Percentiles rank a stretch among this genome's conserved stretches.
Conservation (phyloP, 2,113 vertebrate species). For the Brachypteracias leptosomus region DNA sequence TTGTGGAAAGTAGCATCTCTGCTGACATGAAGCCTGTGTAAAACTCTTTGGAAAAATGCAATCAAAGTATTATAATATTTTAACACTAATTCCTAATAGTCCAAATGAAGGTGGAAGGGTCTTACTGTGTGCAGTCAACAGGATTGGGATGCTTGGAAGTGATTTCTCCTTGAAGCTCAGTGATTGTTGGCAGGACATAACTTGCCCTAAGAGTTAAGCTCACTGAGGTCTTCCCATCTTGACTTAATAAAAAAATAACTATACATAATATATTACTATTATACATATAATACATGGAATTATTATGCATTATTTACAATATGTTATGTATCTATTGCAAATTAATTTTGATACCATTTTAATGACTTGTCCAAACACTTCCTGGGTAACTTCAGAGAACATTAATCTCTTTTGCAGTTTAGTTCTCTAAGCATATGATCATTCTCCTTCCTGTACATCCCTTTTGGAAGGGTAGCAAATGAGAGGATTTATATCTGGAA, state of each 20-base stretch:
- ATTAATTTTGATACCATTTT: background rate
- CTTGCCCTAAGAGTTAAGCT: background rate
- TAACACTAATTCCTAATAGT: background rate
- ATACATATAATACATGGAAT: too few relatives aligned
- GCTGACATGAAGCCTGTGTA: background rate
- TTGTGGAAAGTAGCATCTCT: background rate
- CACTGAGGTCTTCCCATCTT: background rate
- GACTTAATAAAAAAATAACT: background rate
- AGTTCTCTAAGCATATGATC: background rate
- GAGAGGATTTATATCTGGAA: background rate
- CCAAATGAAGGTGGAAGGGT: background rate
- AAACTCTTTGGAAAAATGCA: background rate
- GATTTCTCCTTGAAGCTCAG: background rate
- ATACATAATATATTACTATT: too few relatives aligned
- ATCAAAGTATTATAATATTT: background rate
- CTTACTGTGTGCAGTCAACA: background rate
- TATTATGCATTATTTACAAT: too few relatives aligned
- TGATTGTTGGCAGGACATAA: background rate
- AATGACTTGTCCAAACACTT: background rate
- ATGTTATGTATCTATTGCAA: background rate
- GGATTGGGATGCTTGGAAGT: background rate
- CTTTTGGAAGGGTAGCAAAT: background rate
- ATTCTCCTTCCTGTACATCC: background rate
- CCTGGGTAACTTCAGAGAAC: background rate
- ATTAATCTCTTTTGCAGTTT: background rate